Conservation (phyloP, 2,113 vertebrate genomes). For the Chlorodrepanis virens region DNA sequence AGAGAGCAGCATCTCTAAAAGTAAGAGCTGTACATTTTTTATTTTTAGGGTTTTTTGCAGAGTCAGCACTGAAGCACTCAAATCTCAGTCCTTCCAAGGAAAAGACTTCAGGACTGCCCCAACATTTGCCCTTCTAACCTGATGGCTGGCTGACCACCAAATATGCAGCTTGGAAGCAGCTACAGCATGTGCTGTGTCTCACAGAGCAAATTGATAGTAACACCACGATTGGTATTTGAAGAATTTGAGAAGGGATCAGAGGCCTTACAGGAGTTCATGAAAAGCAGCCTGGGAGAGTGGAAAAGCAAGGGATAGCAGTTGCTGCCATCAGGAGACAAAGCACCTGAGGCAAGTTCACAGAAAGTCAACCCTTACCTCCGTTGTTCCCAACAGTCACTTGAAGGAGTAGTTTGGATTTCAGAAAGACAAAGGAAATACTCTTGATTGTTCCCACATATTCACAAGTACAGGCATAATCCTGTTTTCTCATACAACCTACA, state of each 20-base stretch:
- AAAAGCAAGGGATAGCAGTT: background rate
- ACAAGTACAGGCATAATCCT: background rate
- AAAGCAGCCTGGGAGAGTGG: background rate
- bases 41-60: rapidly evolving
- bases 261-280: background rate
- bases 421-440: background rate
- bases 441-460: background rate
- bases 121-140: background rate
- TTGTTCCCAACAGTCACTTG: rapidly evolving
- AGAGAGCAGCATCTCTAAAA: background rate
- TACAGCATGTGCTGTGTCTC: background rate
- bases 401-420: background rate
- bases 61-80: background rate
- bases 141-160: background rate
- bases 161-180: background rate
- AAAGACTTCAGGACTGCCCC: background rate
- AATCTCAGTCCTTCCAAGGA: background rate
- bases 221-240: background rate
- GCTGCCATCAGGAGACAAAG: background rate
- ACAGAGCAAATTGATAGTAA: slow-evolving; percentile 26
- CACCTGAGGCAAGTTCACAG: background rate
- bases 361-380: background rate
- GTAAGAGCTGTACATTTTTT: background rate
- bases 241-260: slow-evolving; percentile 21
- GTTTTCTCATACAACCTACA: background rate